A percentile compares a stretch with the other conserved stretches of the same genome.
phyloP scores from a whole-genome alignment of 2,888 invertebrate genomes.

The Plebejus anna region DNA sequence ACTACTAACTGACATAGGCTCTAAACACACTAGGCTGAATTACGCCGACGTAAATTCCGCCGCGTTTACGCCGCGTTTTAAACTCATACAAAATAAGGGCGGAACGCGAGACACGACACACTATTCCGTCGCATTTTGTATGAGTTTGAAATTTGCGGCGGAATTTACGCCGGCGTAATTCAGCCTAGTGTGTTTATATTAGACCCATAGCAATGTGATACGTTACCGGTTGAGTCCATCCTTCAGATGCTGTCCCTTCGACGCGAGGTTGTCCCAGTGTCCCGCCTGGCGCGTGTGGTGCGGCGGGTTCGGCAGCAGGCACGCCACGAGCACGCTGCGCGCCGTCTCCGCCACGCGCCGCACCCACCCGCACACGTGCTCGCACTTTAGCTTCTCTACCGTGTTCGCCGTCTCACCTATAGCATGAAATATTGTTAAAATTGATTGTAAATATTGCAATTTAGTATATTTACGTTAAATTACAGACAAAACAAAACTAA shows the following conservation, averaged over 20 bases:
- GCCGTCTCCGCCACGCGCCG: constrained; percentile 88
- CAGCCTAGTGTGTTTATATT: too few relatives aligned
- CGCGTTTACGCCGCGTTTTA: too few relatives aligned
- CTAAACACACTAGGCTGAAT: too few relatives aligned
- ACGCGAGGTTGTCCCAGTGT: constrained; percentile 95
- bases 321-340: constrained; percentile 94
- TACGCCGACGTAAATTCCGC: too few relatives aligned
- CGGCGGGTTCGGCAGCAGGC: constrained; percentile 96
- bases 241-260: constrained; percentile 93
- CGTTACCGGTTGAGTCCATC: constrained; percentile 90
- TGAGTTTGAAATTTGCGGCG: too few relatives aligned
- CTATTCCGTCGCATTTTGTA: too few relatives aligned
- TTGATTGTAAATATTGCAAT: background rate
- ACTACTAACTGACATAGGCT: too few relatives aligned
- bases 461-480: background rate
- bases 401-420: constrained; percentile 89
- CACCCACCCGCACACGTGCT: constrained; percentile 96
- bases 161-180: too few relatives aligned
- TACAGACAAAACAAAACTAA: background rate
- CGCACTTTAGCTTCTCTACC: constrained; percentile 94
- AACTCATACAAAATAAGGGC: too few relatives aligned
- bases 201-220: too few relatives aligned
- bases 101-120: too few relatives aligned
- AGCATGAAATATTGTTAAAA: constrained; percentile 26
- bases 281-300: constrained; percentile 97